Evolutionary conservation across 1,140 invertebrate species (phyloP), one percentile per base, ranked within the genome.

Genomic region (Musca vetustissima): DNA sequence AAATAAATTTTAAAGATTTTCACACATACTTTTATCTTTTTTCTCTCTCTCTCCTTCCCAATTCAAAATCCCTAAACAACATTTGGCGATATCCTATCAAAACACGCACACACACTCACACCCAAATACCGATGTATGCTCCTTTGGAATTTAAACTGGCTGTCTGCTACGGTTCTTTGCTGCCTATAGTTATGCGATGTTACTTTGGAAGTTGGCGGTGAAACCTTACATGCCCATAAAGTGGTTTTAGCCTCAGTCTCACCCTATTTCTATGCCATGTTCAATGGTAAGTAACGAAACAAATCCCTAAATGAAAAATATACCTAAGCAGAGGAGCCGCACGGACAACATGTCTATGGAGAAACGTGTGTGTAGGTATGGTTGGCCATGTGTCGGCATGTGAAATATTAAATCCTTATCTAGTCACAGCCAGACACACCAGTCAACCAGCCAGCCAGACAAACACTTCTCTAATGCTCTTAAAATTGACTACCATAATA

Each of bases 261-360:
- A 75, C 89, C 90, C 32, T 94, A 94, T 83, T 94, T 94, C 83
- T 89, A 90, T 81, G 91, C 92, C 57, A 94, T 94, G 92, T 94
- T 94, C 76, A 92, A 92, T 73, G 89, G 89, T 91, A 81, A 85
- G 84, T 80, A 65, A 0, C 14, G 36, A 13, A 43, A 13, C 36
- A 13, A 21, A 24, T 24, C 52, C 24, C 52, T 53, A 21, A 24
- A 53, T 53, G 19, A 24, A 24, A 24, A 24, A 43, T 43, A 43
- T 43, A 43, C 36, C 36, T 43, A 28, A 13, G 13, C 36, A 43
- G 3, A 28, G 3, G 3, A 3, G 28, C 28, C 28, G 13, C 6
- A 43, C 13, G 36, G 36, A 11, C 6, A 43, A 9, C 36, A 21
- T 52, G 17, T 52, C n/a, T n/a, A n/a, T n/a, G n/a, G n/a, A n/a